Base-by-base conservation (phyloP, 2,797 vertebrate genomes). In the Acrossocheilus wenchowensis region DNA sequence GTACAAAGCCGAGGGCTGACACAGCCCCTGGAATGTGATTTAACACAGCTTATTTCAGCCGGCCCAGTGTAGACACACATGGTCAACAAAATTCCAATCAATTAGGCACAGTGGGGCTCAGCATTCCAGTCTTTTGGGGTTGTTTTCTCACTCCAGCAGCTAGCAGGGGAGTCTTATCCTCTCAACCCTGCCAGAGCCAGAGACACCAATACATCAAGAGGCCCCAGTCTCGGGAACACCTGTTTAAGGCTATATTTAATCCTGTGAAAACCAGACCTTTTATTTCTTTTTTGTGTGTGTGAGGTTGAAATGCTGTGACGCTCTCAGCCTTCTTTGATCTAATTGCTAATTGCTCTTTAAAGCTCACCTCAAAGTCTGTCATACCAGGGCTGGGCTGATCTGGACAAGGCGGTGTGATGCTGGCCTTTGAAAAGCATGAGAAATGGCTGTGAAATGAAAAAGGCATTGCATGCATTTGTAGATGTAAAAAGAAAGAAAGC, bases 41-140 rank as follows among this genome's bases (percentile, higher is more conserved):
- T 89, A 90, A 84, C 86, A 85, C 45, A 21, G 72, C 87, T 88
- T 88, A 90, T 87, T 89, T 83, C 83, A 88, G 75, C 74, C 78
- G 26, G 73, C 39, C 74, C 84, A 81, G 64, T 69, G 78, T 85
- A 87, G 88, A 90, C 87, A 89, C 86, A 88, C 87, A 90, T 90
- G 88, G 86, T 86, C 78, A 82, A 89, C 87, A 88, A 86, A 93
- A 94, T 94, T 94, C 93, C 93, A 91, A 92, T 93, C 92, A 92
- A 92, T 92, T 94, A 91, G 92, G 90, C 91, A 92, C 94, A 92
- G 92, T 91, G 39, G 54, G 87, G 90, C 90, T 93, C 92, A 89
- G 88, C 92, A 94, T 94, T 93, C 93, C 93, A 90, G 89, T 81
- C 78, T 87, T 90, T 86, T 87, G 87, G 90, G 90, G 89, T 91